phyloP scores from a whole-genome alignment of 2,888 invertebrate genomes.

The Corythucha ciliata region DNA sequence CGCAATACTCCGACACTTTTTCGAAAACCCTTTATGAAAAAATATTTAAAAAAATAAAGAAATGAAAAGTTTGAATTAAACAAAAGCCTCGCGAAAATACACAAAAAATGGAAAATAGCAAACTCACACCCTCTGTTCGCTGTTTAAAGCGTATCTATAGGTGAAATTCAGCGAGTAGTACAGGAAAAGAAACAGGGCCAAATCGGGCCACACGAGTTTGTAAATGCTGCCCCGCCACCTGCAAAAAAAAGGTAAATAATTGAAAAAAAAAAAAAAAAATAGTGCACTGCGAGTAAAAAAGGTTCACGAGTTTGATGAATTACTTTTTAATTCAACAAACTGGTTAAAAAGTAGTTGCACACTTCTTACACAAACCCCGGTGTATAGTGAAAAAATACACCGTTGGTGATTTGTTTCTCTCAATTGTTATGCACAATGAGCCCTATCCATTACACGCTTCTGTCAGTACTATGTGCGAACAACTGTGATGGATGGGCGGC shows the following conservation, averaged over 20 bases:
- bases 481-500: no score
- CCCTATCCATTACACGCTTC: no score
- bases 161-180: conserved; percentile 70
- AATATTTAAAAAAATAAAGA: conserved; percentile 8
- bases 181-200: conserved; percentile 63
- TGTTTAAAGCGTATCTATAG: conserved; percentile 62
- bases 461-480: no score
- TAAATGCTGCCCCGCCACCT: conserved; percentile 94
- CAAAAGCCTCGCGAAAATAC: neutral
- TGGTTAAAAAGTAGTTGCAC: no score
- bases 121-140: conserved; percentile 58
- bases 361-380: no score
- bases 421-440: no score
- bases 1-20: conserved; percentile 72
- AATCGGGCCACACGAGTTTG: conserved; percentile 86
- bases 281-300: no score
- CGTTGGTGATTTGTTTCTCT: no score
- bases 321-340: no score
- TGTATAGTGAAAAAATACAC: no score
- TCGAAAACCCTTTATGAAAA: conserved; percentile 63
- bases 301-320: no score
- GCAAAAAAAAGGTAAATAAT: conserved; percentile 41
- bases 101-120: neutral
- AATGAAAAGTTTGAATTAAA: neutral
- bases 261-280: no score